Evolutionary conservation across 2,888 invertebrate species (phyloP).

Genomic region (Leptura quadrifasciata): DNA sequence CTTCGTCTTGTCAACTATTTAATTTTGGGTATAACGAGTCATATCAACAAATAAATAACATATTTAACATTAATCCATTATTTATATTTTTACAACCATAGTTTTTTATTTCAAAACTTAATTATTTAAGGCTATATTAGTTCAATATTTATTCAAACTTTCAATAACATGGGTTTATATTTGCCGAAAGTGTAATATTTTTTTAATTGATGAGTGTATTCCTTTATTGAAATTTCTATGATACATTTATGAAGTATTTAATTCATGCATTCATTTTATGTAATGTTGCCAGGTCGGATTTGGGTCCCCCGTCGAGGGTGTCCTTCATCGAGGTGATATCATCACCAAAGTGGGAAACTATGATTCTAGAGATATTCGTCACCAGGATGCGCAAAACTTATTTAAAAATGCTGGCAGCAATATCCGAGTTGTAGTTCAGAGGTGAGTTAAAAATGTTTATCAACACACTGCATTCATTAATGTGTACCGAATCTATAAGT

Average conservation of each 20-base stretch:
- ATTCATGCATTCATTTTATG: conserved; percentile 13
- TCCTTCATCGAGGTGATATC: conserved; percentile 91
- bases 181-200: no score
- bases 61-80: no score
- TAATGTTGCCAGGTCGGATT: conserved; percentile 83
- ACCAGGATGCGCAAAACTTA: conserved; percentile 92
- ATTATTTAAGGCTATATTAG: no score
- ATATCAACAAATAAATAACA: no score
- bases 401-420: conserved; percentile 88
- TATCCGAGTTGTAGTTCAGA: conserved; percentile 88
- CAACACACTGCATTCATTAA: conserved; percentile 21
- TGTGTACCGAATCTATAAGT: neutral
- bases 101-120: no score
- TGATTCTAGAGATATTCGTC: conserved; percentile 90
- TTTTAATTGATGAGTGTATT: no score
- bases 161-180: no score
- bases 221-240: no score
- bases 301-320: conserved; percentile 89
- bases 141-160: no score
- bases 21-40: no score
- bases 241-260: neutral
- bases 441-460: conserved; percentile 75
- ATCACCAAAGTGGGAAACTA: conserved; percentile 93
- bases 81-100: no score
- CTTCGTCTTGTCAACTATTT: no score